Conservation (phyloP, 1,140 invertebrate genomes). For the Eufriesea mexicana region DNA sequence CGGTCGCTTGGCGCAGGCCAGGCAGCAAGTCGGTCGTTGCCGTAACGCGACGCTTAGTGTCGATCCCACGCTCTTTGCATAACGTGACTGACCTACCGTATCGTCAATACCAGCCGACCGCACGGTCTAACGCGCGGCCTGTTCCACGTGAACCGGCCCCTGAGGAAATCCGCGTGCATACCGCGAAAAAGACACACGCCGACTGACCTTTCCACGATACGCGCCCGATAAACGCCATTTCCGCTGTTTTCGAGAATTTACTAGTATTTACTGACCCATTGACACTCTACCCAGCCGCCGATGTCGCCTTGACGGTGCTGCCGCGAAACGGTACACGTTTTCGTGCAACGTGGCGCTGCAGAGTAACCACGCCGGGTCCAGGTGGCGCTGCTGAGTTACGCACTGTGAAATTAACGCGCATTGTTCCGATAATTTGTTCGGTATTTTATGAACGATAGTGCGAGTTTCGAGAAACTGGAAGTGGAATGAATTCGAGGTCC, state of each 20-base stretch:
- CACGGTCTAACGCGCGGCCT: slow-evolving; percentile 32
- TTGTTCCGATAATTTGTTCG: no score
- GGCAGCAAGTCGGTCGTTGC: neutral
- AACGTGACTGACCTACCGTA: slow-evolving; percentile 70
- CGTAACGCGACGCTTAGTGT: slow-evolving; percentile 44
- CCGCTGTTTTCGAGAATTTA: neutral
- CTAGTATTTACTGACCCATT: neutral
- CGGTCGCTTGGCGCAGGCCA: neutral
- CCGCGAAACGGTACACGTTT: neutral
- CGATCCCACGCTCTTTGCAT: slow-evolving; percentile 72
- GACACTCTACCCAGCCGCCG: neutral
- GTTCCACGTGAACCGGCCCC: slow-evolving; percentile 11
- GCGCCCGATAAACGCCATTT: neutral
- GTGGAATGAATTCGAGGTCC: no score
- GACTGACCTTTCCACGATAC: slow-evolving; percentile 18
- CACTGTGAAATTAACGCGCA: no score
- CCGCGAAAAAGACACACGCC: slow-evolving; percentile 25
- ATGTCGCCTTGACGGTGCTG: neutral
- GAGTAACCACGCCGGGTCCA: neutral
- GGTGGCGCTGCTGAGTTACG: neutral
- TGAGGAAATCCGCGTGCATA: slow-evolving; percentile 42
- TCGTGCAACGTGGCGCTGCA: neutral
- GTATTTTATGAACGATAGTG: no score
- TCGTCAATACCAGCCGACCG: slow-evolving; percentile 21
- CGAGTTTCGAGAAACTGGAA: no score